phyloP scores from a whole-genome alignment of 2,113 vertebrate genomes.

The Otis tarda region DNA sequence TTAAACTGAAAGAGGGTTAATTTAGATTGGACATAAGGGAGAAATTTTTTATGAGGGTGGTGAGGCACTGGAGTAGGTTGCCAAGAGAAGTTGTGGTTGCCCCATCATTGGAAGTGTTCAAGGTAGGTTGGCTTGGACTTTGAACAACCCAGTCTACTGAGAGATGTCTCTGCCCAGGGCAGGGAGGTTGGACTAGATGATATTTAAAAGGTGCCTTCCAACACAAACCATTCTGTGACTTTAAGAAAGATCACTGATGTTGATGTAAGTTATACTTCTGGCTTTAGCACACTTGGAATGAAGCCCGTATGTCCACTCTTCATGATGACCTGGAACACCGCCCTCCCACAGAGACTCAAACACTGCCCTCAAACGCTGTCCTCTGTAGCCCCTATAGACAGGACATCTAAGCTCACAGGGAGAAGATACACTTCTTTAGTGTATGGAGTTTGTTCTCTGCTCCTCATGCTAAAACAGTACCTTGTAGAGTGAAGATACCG shows the following conservation, averaged over 20 bases:
- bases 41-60: not conserved
- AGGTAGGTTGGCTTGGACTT: not conserved
- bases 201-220: not conserved
- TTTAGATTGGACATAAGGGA: not conserved
- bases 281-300: not conserved
- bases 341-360: not conserved
- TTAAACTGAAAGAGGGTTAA: not conserved
- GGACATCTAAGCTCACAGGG: not conserved
- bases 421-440: not conserved
- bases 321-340: not conserved
- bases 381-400: rapidly evolving
- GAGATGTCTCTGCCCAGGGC: not conserved
- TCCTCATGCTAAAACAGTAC: not conserved
- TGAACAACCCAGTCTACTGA: not conserved
- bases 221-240: not conserved
- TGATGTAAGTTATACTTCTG: not conserved
- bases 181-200: not conserved
- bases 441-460: not conserved
- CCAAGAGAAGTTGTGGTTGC: not conserved
- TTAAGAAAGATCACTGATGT: not conserved
- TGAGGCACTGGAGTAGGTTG: not conserved
- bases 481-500: not conserved
- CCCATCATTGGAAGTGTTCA: not conserved
- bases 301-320: not conserved
- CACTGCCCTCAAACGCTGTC: not conserved